Base-by-base conservation (phyloP, 1,140 invertebrate species). In the Lepidurus apus region DNA sequence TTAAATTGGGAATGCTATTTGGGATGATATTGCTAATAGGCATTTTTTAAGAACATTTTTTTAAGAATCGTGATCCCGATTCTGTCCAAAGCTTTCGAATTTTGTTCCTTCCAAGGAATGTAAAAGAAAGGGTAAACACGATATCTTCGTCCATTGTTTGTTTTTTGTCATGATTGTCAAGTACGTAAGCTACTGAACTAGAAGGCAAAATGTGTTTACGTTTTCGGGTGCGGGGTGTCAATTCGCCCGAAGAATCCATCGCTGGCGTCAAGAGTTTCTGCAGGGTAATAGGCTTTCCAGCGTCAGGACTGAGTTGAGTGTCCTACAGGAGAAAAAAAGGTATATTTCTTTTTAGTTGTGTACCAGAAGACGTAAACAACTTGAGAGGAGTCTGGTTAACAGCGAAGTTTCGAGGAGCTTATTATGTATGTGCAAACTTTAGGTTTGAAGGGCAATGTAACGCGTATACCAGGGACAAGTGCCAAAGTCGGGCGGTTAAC, bases 241-340 rank as follows among this genome's bases (percentile, higher is more conserved):
- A 86, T 83, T 93, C 91, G 77, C 89, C 89, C 78, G 90, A 88
- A 9, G 80, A 81, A 87, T 95, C 92, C 11, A 89, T 87, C 21
- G 93, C 92, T 47, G 93, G 93, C 5, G 93, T 93, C 83, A 95
- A 92, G 82, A 95, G 90, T 85, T 95, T 94, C 83, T 93, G 91
- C 82, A 95, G 87, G 84, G 93, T 91, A 81, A 95, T 89, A 79
- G 88, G 87, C 81, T 80, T 88, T 47, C 80, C 76, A 77, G 78
- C 17, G 24, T 74, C 43, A 43, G 76, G 79, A 53, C 76, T 75
- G 44, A 77, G 47, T 81, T 78, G 44, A 79, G 77, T 65, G 80
- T 80, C 74, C 74, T 81, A 77, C 21, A 80, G 80, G 78, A 79
- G 26, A 81, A 73, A 43, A 43, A 45, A 44, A 21, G 77, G 34